Conservation (phyloP, 92 coral and sea anemone species). For the Siderastrea radians region DNA sequence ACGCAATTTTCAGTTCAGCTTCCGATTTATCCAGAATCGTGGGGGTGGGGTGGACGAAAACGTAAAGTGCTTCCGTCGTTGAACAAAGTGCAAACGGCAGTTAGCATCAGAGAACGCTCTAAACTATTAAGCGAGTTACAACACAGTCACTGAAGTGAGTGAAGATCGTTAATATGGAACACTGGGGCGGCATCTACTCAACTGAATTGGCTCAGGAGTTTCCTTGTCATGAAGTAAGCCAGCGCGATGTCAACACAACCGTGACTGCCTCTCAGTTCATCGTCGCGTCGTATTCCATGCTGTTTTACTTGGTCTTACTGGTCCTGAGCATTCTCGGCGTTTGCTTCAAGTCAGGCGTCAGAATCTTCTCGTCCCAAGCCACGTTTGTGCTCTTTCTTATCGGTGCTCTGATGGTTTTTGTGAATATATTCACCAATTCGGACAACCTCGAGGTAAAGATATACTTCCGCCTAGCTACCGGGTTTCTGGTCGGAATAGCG, state of each 20-base stretch:
- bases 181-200: neutral
- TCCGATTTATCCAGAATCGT: too few species aligned
- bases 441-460: conserved; percentile 15
- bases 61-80: neutral
- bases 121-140: neutral
- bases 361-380: conserved; percentile 45
- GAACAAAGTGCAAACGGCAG: neutral
- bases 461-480: conserved; percentile 60
- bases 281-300: conserved; percentile 57
- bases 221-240: neutral
- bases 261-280: conserved; percentile 45
- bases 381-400: conserved; percentile 63
- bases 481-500: conserved; percentile 59
- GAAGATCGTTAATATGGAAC: neutral
- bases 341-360: conserved; percentile 34
- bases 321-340: conserved; percentile 42
- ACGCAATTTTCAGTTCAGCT: too few species aligned
- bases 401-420: conserved; percentile 51
- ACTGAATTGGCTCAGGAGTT: neutral
- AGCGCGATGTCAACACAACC: conserved; percentile 34
- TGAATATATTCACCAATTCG: conserved; percentile 53
- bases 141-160: neutral
- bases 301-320: conserved; percentile 66
- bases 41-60: too few species aligned
- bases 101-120: neutral